Base-by-base conservation (phyloP, 1,140 invertebrate genomes). In the Myzus persicae region DNA sequence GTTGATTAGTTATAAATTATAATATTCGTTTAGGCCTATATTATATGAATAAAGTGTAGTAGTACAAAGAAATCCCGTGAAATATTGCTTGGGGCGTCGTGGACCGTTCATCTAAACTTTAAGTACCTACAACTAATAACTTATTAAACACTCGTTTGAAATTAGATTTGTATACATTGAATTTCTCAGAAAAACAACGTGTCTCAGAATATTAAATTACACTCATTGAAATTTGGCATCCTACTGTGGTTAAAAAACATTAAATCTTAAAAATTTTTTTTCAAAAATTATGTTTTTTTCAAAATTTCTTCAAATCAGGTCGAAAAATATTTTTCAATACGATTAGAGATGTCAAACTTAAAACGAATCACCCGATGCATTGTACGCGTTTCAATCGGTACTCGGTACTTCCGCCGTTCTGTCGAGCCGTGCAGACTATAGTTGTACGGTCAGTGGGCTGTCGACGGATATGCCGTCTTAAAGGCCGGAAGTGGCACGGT, bases 401-500 rank as follows among this genome's bases (percentile, higher is more conserved):
- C 31, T 76, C 14, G n/a, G 59, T 76, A 20, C 36, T n/a, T n/a
- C 20, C 3, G 4, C 31, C 14, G 31, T 31, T n/a, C 59, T 6
- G n/a, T 18, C 59, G n/a, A 76, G n/a, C 31, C 59, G 14, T n/a
- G 11, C 31, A 76, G 59, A 76, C 31, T 76, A n/a, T n/a, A 46
- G 6, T 51, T 7, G 48, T 51, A 38, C 36, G 76, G 76, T 82
- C 76, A 82, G 36, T 82, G 76, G 20, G 2, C 8, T 42, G 31
- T 46, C 44, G 87, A 48, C 88, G 88, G 88, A 48, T n/a, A n/a
- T 88, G 48, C 40, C n/a, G 51, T 59, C 48, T 54, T 90, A 59
- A 59, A 36, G 88, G 3, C n/a, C 24, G 88, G 51, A 90, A 36
- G 88, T 54, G 36, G 46, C 48, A 18, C 87, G 48, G 46, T 11